phyloP scores from a whole-genome alignment of 2,797 vertebrate species.

The Rhabdomys pumilio region DNA sequence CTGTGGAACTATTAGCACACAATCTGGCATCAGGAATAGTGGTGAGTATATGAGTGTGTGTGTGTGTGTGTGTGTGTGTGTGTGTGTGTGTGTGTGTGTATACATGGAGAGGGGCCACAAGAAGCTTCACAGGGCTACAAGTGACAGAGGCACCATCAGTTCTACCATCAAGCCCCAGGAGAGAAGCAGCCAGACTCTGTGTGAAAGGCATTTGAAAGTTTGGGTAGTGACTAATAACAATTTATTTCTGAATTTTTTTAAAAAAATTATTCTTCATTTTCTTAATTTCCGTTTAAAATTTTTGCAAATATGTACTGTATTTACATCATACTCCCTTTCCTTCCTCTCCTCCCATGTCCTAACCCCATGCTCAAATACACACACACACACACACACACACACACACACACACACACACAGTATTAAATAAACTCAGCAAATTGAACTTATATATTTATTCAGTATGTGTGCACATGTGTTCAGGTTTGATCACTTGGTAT shows the following conservation, averaged over 20 bases:
- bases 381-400: not conserved
- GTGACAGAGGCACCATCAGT: not conserved
- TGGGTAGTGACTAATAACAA: not conserved
- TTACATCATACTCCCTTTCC: not conserved
- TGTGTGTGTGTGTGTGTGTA: not conserved
- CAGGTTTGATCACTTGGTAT: not conserved
- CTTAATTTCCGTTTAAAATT: not conserved
- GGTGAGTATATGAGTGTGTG: not conserved
- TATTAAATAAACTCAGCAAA: not conserved
- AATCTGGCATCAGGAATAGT: not conserved
- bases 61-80: not conserved
- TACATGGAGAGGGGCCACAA: not conserved
- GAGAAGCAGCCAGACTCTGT: not conserved
- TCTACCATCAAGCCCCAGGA: not conserved
- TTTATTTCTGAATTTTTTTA: not conserved
- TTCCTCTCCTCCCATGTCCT: not conserved
- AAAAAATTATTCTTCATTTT: not conserved
- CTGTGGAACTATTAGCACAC: not conserved
- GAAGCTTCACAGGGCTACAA: not conserved
- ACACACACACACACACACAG: not conserved
- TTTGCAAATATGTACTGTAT: not conserved
- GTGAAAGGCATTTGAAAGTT: not conserved
- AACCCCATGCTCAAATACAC: not conserved
- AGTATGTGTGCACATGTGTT: not conserved
- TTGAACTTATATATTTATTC: not conserved